Conservation (phyloP, 2,797 vertebrate species). For the Esox masquinongy region DNA sequence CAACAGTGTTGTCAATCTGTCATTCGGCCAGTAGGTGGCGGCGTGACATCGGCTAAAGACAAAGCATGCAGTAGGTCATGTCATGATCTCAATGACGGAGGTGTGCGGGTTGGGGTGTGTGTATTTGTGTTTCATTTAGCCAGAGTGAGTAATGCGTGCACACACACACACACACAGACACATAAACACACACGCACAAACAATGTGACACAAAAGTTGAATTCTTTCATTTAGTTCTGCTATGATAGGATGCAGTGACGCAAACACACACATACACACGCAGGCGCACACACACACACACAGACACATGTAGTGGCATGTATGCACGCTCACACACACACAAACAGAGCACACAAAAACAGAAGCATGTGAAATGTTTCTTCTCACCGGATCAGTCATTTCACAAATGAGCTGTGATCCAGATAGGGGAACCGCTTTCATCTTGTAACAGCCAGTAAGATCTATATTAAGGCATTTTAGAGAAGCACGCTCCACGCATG, state of each 20-base stretch:
- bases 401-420: conserved; percentile 5
- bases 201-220: neutral
- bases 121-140: neutral
- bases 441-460: neutral
- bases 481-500: neutral
- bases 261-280: neutral
- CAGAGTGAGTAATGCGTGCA: neutral
- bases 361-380: neutral
- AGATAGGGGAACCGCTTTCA: neutral
- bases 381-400: conserved; percentile 1
- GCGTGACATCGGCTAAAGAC: neutral
- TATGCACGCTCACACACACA: neutral
- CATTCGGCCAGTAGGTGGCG: neutral
- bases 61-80: neutral
- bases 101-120: neutral
- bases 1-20: neutral
- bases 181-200: neutral
- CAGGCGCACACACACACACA: neutral
- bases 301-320: neutral
- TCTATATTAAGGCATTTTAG: conserved; percentile 11
- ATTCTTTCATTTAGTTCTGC: neutral
- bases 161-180: too few species aligned
- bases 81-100: neutral
- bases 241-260: neutral
- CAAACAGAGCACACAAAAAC: neutral